Evolutionary conservation across 2,113 vertebrate genomes (phyloP).

Genomic region (Cynocephalus volans): DNA sequence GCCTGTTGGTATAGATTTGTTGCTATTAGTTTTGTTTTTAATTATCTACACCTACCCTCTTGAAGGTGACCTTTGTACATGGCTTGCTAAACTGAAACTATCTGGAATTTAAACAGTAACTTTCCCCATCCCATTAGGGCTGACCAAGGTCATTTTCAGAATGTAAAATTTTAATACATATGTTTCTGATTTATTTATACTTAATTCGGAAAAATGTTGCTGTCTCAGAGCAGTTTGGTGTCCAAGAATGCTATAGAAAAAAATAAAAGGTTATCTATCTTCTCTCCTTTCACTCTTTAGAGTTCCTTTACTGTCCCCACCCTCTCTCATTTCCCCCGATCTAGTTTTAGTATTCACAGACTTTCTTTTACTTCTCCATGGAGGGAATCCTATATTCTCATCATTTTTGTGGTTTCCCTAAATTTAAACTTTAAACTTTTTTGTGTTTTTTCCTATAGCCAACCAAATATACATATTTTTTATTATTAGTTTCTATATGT

Average conservation of each 20-base stretch:
- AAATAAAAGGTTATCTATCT: conserved; percentile 27
- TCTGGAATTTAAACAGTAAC: conserved; percentile 54
- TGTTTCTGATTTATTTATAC: conserved; percentile 79
- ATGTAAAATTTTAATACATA: conserved; percentile 61
- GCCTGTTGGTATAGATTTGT: background rate
- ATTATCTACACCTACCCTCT: background rate
- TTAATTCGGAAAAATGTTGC: conserved; percentile 70
- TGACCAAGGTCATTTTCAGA: conserved; percentile 51
- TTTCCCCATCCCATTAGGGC: background rate
- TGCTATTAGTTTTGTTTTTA: background rate
- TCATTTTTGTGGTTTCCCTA: conserved; percentile 64
- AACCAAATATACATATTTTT: background rate
- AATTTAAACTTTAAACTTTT: conserved; percentile 66
- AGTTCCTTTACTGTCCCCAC: conserved; percentile 35
- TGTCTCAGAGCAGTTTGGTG: conserved; percentile 43
- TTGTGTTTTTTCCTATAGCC: conserved; percentile 40
- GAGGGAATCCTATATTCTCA: conserved; percentile 53
- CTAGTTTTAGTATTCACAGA: background rate
- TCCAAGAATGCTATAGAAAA: conserved; percentile 62
- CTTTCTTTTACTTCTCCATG: conserved; percentile 20
- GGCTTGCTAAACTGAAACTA: conserved; percentile 7
- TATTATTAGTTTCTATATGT: conserved; percentile 17
- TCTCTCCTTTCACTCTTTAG: background rate
- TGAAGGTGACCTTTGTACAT: background rate
- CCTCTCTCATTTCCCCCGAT: background rate